Base-by-base conservation (phyloP, 2,797 vertebrate species). In the Sphenopsis melanotis region DNA sequence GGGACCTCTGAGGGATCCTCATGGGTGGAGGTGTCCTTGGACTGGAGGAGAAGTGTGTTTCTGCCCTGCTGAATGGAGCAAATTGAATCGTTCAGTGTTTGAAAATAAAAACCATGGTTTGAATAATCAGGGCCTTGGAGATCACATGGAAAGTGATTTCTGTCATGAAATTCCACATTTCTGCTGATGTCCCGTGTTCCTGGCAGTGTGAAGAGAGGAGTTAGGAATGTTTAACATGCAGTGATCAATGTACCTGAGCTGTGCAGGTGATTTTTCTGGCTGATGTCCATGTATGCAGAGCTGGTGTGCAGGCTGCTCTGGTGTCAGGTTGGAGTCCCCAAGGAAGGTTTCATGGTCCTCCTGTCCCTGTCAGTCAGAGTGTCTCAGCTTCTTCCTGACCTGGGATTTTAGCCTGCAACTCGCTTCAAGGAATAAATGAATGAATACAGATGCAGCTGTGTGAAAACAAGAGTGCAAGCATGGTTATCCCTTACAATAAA, bases 311-410 rank as follows among this genome's bases (percentile, higher is more conserved):
- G 22, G 30, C 55, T 79, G 18, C 60, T 27, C 12, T 56, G 76
- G 7, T 61, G n/a, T 64, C 7, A 52, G 52, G n/a, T 30, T 12
- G 5, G 14, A 44, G 36, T 66, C 61, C 23, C 55, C 11, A 4
- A 8, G 63, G 65, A 23, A 10, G 18, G 6, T 36, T 59, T 82
- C 3, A 0, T 52, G 49, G 30, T n/a, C 39, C 21, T 69, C 14
- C 47, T 0, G 0, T 18, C 2, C 0, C 3, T 12, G 24, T 19
- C 52, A 26, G 0, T 2, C 23, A 2, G 55, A 59, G 15, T 30
- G 24, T 66, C 50, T 63, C 5, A 3, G 15, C 44, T n/a, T 69
- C 37, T 82, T 49, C 60, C 66, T 59, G 80, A 59, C 69, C 59
- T 79, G 81, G 24, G 37, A 61, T 79, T 79, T 66, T 60, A 84